Evolutionary conservation across 2,888 invertebrate species (phyloP), one percentile per base, ranked within the genome.

Genomic region (Chymomyza procnemis): DNA sequence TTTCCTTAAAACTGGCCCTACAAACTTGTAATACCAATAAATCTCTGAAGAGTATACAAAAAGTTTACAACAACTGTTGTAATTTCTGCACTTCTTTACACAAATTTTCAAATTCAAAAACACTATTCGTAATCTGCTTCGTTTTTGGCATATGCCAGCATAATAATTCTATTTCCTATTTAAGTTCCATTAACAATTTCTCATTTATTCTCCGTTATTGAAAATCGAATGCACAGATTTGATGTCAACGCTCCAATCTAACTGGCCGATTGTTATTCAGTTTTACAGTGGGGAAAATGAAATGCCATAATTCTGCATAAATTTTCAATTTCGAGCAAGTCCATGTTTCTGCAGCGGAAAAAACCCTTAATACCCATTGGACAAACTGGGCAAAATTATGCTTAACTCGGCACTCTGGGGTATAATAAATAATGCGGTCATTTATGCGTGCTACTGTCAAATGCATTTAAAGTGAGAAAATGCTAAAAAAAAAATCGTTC

Each of bases 271-370:
- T 41, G 34, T 12, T 12, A 3, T 41, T 12, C 12, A 41, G 6
- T 41, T 41, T 41, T 41, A 12, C 34, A 41, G 9, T 41, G 34
- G 2, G 34, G 12, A n/a, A 41, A 41, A 41, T 41, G 34, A 41
- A 41, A 41, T 41, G 34, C 67, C 63, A 67, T 70, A 74, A 70
- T 73, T 78, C 72, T 66, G 74, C 74, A 78, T 76, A 75, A 69
- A 72, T 78, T 74, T 67, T 59, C 50, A 50, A 71, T 73, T 73
- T 30, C 50, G 6, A 50, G 60, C 19, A 66, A 26, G 8, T 26
- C 6, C 6, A 26, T 26, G 26, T 26, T 26, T n/a, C n/a, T n/a
- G n/a, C n/a, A n/a, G 6, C 26, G 26, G 18, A 66, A 61, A 48
- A 30, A 63, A 55, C 62, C 56, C 59, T 60, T 16, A 54, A 26